These are phyloP conservation scores for Hyposmocoma kahamanoa DNA, from an alignment of 1,140 invertebrate genomes.

Conservation along the genomic window DNA sequence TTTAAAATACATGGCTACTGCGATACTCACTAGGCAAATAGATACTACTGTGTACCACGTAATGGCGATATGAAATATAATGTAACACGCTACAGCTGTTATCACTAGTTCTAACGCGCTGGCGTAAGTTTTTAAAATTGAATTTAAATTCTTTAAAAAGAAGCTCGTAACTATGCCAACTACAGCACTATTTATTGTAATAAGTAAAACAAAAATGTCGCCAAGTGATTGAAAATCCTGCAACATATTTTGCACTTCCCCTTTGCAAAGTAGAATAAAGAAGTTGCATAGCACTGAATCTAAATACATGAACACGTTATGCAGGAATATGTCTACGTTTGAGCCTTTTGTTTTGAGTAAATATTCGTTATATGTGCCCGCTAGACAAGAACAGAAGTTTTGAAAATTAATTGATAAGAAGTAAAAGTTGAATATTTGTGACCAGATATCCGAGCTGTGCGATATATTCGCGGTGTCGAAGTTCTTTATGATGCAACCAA, in stretches of 20 bases:
- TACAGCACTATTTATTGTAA: slow-evolving; percentile 92
- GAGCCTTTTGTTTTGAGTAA: slow-evolving; percentile 90
- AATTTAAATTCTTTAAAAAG: slow-evolving; percentile 94
- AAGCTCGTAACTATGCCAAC: slow-evolving; percentile 96
- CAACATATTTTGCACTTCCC: slow-evolving; percentile 77
- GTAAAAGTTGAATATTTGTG: slow-evolving; percentile 78
- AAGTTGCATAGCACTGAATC: slow-evolving; percentile 95
- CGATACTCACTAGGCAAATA: slow-evolving; percentile 87
- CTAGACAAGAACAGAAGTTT: slow-evolving; percentile 93
- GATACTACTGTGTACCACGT: slow-evolving; percentile 87
- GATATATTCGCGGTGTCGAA: slow-evolving; percentile 76
- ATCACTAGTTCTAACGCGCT: slow-evolving; percentile 94
- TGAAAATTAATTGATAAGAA: slow-evolving; percentile 86
- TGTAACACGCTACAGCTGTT: slow-evolving; percentile 91
- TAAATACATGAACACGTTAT: slow-evolving; percentile 97
- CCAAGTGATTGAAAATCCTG: slow-evolving; percentile 76
- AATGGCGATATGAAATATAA: slow-evolving; percentile 92
- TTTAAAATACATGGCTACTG: slow-evolving; percentile 91
- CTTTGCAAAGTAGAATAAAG: slow-evolving; percentile 79
- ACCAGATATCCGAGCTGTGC: slow-evolving; percentile 34
- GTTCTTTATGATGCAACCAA: slow-evolving; percentile 95
- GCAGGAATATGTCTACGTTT: slow-evolving; percentile 91
- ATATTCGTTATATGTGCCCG: slow-evolving; percentile 97
- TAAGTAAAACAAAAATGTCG: slow-evolving; percentile 82
- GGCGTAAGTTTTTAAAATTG: slow-evolving; percentile 97